These are phyloP conservation scores for Clepsis dumicolana DNA, from an alignment of 2,888 invertebrate genomes.

Conservation along the genomic window DNA sequence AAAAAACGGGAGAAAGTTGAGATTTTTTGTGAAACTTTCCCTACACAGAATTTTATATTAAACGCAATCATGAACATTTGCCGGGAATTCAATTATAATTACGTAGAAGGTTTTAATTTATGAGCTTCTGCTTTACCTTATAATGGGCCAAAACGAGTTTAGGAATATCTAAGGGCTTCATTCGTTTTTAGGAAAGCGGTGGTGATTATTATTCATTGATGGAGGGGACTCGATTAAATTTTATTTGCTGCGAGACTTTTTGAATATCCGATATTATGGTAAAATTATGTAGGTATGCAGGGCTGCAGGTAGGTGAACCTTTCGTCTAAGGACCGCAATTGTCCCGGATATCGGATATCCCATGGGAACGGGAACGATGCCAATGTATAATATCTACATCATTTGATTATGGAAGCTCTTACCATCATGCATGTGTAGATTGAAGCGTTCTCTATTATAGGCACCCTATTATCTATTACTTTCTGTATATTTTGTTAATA, in stretches of 20 bases:
- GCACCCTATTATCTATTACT: no score
- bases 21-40: slow-evolving; percentile 35
- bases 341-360: neutral
- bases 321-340: slow-evolving; percentile 24
- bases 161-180: neutral
- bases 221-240: slow-evolving; percentile 24
- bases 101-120: slow-evolving; percentile 22
- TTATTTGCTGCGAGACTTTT: slow-evolving; percentile 26
- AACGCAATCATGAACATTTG: slow-evolving; percentile 36
- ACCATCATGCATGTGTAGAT: neutral
- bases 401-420: neutral
- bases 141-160: slow-evolving; percentile 13
- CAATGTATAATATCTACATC: slow-evolving; percentile 1
- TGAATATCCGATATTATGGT: slow-evolving; percentile 33
- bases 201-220: slow-evolving; percentile 37
- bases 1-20: slow-evolving; percentile 35
- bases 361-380: neutral
- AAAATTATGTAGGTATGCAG: slow-evolving; percentile 35
- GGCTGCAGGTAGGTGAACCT: slow-evolving; percentile 23
- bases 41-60: slow-evolving; percentile 37
- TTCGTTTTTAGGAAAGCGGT: neutral
- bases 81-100: slow-evolving; percentile 34
- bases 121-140: slow-evolving; percentile 13
- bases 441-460: neutral
- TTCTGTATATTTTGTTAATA: no score